Evolutionary conservation across 2,888 invertebrate genomes (phyloP).

Genomic region (Amphipyra tragopoginis): DNA sequence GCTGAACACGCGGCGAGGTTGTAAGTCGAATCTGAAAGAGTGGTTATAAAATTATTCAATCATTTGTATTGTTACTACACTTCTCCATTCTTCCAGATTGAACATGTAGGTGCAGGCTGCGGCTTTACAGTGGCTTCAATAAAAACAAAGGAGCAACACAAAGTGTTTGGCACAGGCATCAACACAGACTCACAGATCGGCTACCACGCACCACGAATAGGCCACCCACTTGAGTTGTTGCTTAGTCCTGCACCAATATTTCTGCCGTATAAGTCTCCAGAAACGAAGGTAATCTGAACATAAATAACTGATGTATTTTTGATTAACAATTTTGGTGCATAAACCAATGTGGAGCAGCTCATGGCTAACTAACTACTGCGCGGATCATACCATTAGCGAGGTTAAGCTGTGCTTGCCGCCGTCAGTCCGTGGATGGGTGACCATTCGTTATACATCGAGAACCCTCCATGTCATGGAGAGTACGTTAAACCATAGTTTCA

Average conservation of each 20-base stretch:
- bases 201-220: constrained; percentile 91
- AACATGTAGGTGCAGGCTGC: constrained; percentile 95
- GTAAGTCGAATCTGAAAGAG: too few species aligned
- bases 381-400: too few species aligned
- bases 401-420: too few species aligned
- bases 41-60: neutral
- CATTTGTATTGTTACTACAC: neutral
- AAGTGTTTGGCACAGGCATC: constrained; percentile 96
- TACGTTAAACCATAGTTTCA: too few species aligned
- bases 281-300: constrained; percentile 79
- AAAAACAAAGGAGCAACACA: constrained; percentile 90
- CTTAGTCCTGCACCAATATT: constrained; percentile 93
- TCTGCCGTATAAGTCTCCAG: constrained; percentile 91
- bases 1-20: too few species aligned
- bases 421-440: too few species aligned
- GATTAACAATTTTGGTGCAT: neutral
- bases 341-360: too few species aligned
- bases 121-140: constrained; percentile 96
- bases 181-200: constrained; percentile 98
- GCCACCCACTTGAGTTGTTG: constrained; percentile 92
- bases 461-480: too few species aligned
- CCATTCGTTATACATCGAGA: too few species aligned
- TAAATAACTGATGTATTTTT: neutral
- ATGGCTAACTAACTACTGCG: too few species aligned
- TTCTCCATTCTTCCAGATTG: constrained; percentile 82